Evolutionary conservation across 2,113 vertebrate species (phyloP).

Genomic region (Salvelinus alpinus): DNA sequence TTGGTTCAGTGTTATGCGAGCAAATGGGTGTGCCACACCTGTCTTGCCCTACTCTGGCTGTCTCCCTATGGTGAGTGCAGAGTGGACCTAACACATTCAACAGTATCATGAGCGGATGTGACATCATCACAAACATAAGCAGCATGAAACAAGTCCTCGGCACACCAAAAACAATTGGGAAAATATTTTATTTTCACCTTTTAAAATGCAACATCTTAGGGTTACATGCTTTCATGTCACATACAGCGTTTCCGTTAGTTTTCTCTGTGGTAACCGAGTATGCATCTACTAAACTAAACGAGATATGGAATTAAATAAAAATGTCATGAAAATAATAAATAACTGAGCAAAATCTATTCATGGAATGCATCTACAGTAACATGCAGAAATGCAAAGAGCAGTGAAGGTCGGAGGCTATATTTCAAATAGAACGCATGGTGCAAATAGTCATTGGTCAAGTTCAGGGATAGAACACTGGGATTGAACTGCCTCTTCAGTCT

Average conservation of each 20-base stretch:
- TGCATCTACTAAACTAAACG: conserved; percentile 78
- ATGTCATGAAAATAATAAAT: conserved; percentile 15
- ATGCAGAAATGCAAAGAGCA: conserved; percentile 59
- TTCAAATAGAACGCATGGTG: conserved; percentile 76
- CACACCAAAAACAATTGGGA: conserved; percentile 10
- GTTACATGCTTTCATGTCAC: conserved; percentile 10
- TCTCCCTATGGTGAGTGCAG: background rate
- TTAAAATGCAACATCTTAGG: conserved; percentile 28
- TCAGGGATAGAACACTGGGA: conserved; percentile 64
- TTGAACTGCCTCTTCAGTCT: conserved; percentile 87
- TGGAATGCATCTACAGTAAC: conserved; percentile 37
- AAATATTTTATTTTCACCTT: conserved; percentile 30
- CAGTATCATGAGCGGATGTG: background rate
- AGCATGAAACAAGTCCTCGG: background rate
- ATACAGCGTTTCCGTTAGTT: conserved; percentile 46
- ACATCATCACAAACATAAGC: background rate
- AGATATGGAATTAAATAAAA: conserved; percentile 32
- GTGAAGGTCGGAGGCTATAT: conserved; percentile 68
- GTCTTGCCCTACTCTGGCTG: background rate
- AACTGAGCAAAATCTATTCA: conserved; percentile 33
- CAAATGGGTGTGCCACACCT: background rate
- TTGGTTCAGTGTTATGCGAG: background rate
- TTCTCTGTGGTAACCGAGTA: conserved; percentile 62
- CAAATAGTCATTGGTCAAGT: conserved; percentile 82
- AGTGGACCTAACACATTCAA: background rate